Evolutionary conservation across 64 coral and sea anemone genomes (phyloP), one percentile per base, ranked within the genome.

Genomic region (Platygyra sinensis): DNA sequence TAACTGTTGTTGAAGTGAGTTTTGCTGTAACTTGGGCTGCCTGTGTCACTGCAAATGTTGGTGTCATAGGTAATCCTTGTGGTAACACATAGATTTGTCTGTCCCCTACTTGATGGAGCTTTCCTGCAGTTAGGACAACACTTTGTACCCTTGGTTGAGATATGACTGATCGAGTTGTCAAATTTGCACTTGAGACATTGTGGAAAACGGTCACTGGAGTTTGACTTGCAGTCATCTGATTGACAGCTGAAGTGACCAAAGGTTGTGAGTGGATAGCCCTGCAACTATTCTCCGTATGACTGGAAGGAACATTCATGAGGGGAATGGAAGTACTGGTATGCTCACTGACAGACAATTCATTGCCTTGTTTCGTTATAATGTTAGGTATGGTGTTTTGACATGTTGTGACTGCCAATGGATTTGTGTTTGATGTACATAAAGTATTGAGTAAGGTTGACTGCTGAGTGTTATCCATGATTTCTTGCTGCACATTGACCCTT

Each of bases 51-150:
- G 81, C 4, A 55, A 31, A 16, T 71, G 81, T 27, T 71, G 63
- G 14, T 85, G 81, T 29, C 2, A 2, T 14, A 20, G 64, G 42
- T 5, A 46, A 8, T 24, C 22, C 33, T 29, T 50, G 32, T 71
- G 81, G 81, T 50, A 85, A 50, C 20, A 85, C 62, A 52, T 71
- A 71, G 22, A 85, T 36, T 52, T 71, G 81, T 31, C n/a, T 85
- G 11, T 28, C 33, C 5, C 39, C 81, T 10, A 85, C 64, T 51
- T 72, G 63, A 85, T 27, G 51, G 17, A 85, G 36, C n/a, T 85
- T 38, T 25, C 36, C 62, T 29, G 20, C 81, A 71, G 62, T 85
- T 85, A 85, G 72, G 20, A 85, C 31, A 16, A 50, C 63, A 85
- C 72, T 71, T 38, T 85, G 81, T 71, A 29, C 63, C 20, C 22